Percentiles rank a stretch among this genome's conserved stretches.
These are phyloP conservation scores for Cervus canadensis DNA, from an alignment of 2,113 vertebrate species.

Conservation along the genomic window DNA sequence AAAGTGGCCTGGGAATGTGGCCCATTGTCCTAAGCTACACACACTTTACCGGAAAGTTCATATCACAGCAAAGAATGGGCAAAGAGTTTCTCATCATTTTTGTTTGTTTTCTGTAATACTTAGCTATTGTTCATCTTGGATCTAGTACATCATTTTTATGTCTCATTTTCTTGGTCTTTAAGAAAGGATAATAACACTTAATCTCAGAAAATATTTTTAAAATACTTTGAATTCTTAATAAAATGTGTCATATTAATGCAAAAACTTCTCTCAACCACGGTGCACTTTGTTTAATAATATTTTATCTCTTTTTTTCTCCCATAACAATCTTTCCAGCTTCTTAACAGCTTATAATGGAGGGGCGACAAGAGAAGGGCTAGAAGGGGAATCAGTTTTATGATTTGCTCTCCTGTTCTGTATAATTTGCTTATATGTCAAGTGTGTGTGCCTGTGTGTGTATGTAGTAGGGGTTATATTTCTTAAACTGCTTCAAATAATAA, in stretches of 20 bases:
- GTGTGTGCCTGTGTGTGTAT: not conserved
- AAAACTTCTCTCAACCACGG: not conserved
- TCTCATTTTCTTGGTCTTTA: not conserved
- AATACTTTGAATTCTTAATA: not conserved
- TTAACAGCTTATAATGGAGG: not conserved
- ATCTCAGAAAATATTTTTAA: conserved; percentile 23
- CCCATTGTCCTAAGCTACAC: not conserved
- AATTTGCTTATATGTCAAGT: not conserved
- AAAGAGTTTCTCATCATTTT: not conserved
- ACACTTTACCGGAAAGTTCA: not conserved
- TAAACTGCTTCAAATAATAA: not conserved
- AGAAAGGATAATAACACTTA: not conserved
- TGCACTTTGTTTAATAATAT: not conserved
- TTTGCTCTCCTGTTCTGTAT: not conserved
- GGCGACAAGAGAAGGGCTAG: not conserved
- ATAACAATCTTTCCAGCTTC: not conserved
- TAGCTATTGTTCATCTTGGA: not conserved
- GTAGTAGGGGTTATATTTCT: not conserved
- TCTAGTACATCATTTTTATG: not conserved
- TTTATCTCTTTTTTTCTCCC: not conserved
- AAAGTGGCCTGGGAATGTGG: not conserved
- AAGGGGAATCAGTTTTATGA: not conserved
- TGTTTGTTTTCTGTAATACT: not conserved
- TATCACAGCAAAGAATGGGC: not conserved
- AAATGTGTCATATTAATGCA: not conserved